Evolutionary conservation across 2,113 vertebrate genomes (phyloP).

Genomic region (Irena cyanogastra): DNA sequence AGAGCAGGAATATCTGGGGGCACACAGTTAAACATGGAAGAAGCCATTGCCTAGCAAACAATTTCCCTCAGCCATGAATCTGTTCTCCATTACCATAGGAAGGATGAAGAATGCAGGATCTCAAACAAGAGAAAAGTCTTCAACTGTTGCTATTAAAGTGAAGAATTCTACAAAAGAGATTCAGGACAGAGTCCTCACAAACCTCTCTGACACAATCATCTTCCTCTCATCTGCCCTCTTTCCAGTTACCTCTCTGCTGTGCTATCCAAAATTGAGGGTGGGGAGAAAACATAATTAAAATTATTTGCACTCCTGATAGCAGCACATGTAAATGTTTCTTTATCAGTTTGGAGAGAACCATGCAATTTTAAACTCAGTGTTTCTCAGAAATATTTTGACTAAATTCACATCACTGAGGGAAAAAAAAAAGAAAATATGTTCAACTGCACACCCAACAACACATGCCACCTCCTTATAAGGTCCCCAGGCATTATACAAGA

Average conservation of each 20-base stretch:
- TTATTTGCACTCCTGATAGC: background rate
- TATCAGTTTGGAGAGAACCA: background rate
- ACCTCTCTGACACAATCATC: background rate
- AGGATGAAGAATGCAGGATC: background rate
- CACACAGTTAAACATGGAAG: background rate
- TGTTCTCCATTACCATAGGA: background rate
- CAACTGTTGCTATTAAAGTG: background rate
- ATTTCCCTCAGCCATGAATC: background rate
- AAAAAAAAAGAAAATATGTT: background rate
- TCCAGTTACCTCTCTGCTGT: background rate
- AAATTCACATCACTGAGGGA: background rate
- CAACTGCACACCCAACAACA: background rate
- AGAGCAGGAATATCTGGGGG: background rate
- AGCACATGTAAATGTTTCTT: background rate
- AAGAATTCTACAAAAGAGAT: background rate
- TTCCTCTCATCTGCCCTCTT: background rate
- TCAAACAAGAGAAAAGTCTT: background rate
- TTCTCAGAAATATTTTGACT: background rate
- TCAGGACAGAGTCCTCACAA: background rate
- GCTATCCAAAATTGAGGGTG: background rate
- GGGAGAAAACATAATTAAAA: background rate
- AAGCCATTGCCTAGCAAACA: background rate
- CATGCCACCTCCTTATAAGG: background rate
- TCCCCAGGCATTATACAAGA: background rate
- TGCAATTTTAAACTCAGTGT: background rate